Base-by-base conservation (phyloP, 2,113 vertebrate species). In the Cricetomys ansorgei region DNA sequence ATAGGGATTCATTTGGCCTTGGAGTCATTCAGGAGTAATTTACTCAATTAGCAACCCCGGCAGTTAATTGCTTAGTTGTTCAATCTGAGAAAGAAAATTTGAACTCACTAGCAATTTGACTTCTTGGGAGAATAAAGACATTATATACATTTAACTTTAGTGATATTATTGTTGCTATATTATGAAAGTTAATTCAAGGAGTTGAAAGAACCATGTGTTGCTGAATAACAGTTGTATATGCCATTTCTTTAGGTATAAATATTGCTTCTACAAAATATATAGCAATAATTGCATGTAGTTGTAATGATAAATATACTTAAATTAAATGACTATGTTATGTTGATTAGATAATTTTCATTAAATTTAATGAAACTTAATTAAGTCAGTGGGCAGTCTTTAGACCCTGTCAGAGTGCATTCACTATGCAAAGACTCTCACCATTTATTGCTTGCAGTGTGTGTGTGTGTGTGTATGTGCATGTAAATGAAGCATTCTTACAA, bases 51-150 rank as follows among this genome's bases (percentile, higher is more conserved):
- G 85, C 48, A 92, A 45, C 34, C 1, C 37, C 69, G 59, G 40
- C n/a, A 93, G 79, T 88, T 96, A 92, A 93, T 96, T 94, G 95
- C n/a, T 85, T 96, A 88, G 92, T 94, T 88, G 15, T 72, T 94
- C 40, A 93, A 75, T 69, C 84, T 81, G 53, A 76, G 34, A 91
- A 92, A 92, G 84, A 75, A 91, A 97, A 91, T 89, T 86, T 89
- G 43, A 97, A 90, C 53, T 94, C 69, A 57, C 53, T 92, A 95
- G 64, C 62, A 95, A 94, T 96, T 70, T 93, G 53, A 96, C n/a
- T 93, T 96, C 43, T 94, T 94, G 69, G 70, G 48, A 94, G 7
- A 64, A 92, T 27, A 85, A 93, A 94, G 45, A 93, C 79, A 93
- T 94, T 91, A 93, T 45, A 93, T 72, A 88, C 16, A 55, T 93